phyloP scores from a whole-genome alignment of 2,797 vertebrate genomes.

The Arnoldichthys spilopterus region DNA sequence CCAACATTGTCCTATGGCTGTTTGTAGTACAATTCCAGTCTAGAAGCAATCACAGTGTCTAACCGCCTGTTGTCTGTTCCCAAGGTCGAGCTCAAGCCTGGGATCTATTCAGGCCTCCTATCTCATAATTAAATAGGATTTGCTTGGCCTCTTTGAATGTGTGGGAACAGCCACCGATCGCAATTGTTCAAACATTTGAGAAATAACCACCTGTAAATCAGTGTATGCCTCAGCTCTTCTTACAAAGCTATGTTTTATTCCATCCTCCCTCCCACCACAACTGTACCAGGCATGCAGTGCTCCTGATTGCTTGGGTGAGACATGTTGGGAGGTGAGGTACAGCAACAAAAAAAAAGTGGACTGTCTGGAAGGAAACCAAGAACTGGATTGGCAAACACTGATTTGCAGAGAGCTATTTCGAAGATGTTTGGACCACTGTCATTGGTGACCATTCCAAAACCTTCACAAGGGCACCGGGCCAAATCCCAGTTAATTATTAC shows the following conservation, averaged over 20 bases:
- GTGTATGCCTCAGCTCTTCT: not conserved
- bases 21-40: constrained; percentile 16
- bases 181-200: constrained; percentile 59
- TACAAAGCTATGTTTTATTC: not conserved
- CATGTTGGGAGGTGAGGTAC: not conserved
- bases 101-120: constrained; percentile 61
- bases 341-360: not conserved
- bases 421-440: constrained; percentile 60
- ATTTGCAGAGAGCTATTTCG: constrained; percentile 33
- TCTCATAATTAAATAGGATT: constrained; percentile 72
- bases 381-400: not conserved
- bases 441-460: constrained; percentile 60
- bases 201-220: constrained; percentile 20
- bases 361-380: not conserved
- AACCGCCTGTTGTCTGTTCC: constrained; percentile 66
- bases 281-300: not conserved
- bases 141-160: constrained; percentile 62
- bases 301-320: not conserved
- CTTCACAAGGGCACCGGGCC: constrained; percentile 60
- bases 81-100: constrained; percentile 64
- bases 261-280: not conserved
- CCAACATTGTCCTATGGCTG: too few relatives aligned
- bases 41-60: constrained; percentile 57
- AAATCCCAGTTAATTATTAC: constrained; percentile 73
- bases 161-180: constrained; percentile 59